Evolutionary conservation across 2,113 vertebrate species (phyloP), one percentile per base, ranked within the genome.

Genomic region (Silurus meridionalis): DNA sequence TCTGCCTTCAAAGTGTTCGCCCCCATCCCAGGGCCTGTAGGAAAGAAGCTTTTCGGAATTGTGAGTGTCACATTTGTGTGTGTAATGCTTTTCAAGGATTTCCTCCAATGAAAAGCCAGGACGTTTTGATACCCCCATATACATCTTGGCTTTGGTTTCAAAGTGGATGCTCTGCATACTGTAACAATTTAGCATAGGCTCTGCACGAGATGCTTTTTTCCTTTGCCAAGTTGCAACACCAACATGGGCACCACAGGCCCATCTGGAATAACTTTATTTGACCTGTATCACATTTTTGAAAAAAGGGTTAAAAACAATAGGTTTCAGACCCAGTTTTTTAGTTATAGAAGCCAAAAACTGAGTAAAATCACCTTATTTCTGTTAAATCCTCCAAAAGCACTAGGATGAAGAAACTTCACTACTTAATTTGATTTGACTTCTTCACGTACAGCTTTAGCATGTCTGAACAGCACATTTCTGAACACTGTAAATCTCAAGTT

Each of bases 231-330:
- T 58, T 61, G 69, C 55, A 83, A 82, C 87, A 83, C 72, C 67
- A 77, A 52, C 69, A 83, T 37, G 67, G 87, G 75, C 83, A 88
- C 66, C 53, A 87, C 64, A 25, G 46, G 58, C 23, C 50, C 77
- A 88, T 85, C 87, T 88, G 83, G 83, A 85, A 82, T 85, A 82
- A 75, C 69, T 85, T 88, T 87, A 58, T 37, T 25, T 58, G 82
- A 80, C 80, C 58, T 82, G 23, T 14, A 82, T 78, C 46, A 80
- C 46, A 84, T 61, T 83, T 28, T 37, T 37, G 37, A 37, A 37
- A 61, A 21, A 60, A 80, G 6, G 55, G 55, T 37, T 80, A 37
- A 83, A 53, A 83, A 57, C 8, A 28, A 50, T 23, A 37, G 3
- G 23, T 81, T 80, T 81, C 53, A 61, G 21, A 52, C 23, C 17